These are phyloP conservation scores for Probosciger aterrimus DNA, from an alignment of 2,113 vertebrate species.

Conservation along the genomic window DNA sequence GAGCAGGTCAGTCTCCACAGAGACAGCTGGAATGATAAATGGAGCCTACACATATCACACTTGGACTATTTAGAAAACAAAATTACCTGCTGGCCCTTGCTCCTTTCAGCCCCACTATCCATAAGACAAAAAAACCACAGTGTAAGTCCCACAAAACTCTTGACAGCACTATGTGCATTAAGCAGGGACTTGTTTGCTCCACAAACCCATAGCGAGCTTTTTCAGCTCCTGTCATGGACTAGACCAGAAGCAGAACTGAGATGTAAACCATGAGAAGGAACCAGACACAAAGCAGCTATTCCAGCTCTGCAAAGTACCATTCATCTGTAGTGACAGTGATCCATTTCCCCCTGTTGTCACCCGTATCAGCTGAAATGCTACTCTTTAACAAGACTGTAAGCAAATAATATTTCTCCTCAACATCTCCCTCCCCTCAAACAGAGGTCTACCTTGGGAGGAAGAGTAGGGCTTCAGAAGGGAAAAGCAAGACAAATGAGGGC, in stretches of 20 bases:
- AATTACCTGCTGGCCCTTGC: background rate
- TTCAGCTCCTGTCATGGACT: background rate
- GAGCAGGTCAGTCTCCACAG: background rate
- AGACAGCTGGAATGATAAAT: slow-evolving; percentile 23
- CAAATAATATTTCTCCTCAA: background rate
- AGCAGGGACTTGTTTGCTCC: background rate
- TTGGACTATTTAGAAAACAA: background rate
- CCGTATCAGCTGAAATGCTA: background rate
- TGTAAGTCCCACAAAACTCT: background rate
- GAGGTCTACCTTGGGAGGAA: background rate
- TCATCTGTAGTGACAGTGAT: background rate
- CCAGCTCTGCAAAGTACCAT: background rate
- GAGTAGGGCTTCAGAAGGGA: background rate
- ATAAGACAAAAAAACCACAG: background rate
- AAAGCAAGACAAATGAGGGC: background rate
- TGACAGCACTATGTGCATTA: background rate
- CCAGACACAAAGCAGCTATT: background rate
- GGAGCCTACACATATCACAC: background rate
- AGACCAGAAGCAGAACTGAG: background rate
- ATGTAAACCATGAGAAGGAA: background rate
- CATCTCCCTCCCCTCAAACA: background rate
- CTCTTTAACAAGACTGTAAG: background rate
- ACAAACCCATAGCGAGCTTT: background rate
- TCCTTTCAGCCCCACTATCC: background rate
- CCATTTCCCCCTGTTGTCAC: background rate